Base-by-base conservation (phyloP, 2,888 invertebrate genomes). In the Allophyes oxyacanthae region DNA sequence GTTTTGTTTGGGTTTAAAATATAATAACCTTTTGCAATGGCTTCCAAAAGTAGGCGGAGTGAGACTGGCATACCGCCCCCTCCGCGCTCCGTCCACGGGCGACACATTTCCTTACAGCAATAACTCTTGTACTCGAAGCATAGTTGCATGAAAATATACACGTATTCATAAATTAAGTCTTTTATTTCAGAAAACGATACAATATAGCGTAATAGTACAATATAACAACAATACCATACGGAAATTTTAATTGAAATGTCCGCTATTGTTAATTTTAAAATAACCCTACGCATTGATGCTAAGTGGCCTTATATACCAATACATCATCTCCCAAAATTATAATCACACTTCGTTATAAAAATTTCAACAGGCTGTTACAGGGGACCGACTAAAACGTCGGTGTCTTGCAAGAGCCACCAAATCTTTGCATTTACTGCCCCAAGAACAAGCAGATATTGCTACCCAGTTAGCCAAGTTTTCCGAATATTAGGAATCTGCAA, bases 161-260 rank as follows among this genome's bases (percentile, higher is more conserved):
- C 67, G 60, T 41, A 32, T 6, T 87, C 86, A 86, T 91, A 91
- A 92, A 90, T 92, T 91, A 91, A 91, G 91, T 92, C 87, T 89
- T 92, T 92, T 92, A 91, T 91, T 91, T 89, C 87, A 89, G 88
- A 92, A 91, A 92, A 92, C 89, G 88, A 92, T 92, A 92, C 89
- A 91, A 91, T 91, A 91, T 90, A 91, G 92, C 92, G 84, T 91
- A 90, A 88, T 88, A 89, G 86, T 90, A 87, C 83, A 88, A 85
- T 87, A 84, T 90, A 89, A 91, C 86, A 92, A 92, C 88, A 90
- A 89, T 89, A 90, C 88, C 87, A 85, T 86, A 87, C 84, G 82
- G 84, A 87, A 87, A 86, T 82, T 81, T 77, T 63, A 75, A 79
- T 75, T 76, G 68, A 66, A 64, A 66, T 49, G 68, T 64, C 38